These are phyloP conservation scores for Pseudomyrmex sp. DNA, from an alignment of 1,140 invertebrate genomes.

Conservation along the genomic window DNA sequence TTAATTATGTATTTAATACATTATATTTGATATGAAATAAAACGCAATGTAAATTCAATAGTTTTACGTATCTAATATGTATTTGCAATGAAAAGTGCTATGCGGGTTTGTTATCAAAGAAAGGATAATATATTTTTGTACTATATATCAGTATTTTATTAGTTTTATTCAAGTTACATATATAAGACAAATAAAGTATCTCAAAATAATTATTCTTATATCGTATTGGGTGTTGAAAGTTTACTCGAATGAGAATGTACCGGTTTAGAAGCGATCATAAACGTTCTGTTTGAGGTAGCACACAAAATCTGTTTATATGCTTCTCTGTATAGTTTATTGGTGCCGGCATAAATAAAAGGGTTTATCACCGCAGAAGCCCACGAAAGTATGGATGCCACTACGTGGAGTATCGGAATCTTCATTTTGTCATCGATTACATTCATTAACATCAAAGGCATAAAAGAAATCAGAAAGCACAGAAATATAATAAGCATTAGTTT, in stretches of 20 bases:
- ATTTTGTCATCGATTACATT: slow-evolving; percentile 93
- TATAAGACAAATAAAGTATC: not conserved
- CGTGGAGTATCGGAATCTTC: slow-evolving; percentile 90
- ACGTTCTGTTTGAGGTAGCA: slow-evolving; percentile 71
- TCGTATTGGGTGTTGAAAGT: slow-evolving; percentile 76
- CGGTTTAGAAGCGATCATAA: slow-evolving; percentile 66
- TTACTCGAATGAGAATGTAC: slow-evolving; percentile 81
- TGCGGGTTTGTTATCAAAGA: not conserved
- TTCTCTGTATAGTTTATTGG: slow-evolving; percentile 92
- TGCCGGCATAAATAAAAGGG: slow-evolving; percentile 94
- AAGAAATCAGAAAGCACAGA: slow-evolving; percentile 93
- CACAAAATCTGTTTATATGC: slow-evolving; percentile 90
- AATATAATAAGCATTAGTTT: slow-evolving; percentile 95
- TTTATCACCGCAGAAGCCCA: slow-evolving; percentile 95
- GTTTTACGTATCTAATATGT: too few species aligned
- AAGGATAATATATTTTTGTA: not conserved
- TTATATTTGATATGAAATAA: too few species aligned
- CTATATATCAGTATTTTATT: not conserved
- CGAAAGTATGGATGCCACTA: slow-evolving; percentile 92
- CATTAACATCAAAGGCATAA: slow-evolving; percentile 93
- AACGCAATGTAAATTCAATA: too few species aligned
- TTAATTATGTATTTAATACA: too few species aligned
- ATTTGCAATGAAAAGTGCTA: too few species aligned
- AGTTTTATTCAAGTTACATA: not conserved
- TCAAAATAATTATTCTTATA: slow-evolving; percentile 40